phyloP scores from a whole-genome alignment of 2,797 vertebrate genomes.

The Picus viridis region DNA sequence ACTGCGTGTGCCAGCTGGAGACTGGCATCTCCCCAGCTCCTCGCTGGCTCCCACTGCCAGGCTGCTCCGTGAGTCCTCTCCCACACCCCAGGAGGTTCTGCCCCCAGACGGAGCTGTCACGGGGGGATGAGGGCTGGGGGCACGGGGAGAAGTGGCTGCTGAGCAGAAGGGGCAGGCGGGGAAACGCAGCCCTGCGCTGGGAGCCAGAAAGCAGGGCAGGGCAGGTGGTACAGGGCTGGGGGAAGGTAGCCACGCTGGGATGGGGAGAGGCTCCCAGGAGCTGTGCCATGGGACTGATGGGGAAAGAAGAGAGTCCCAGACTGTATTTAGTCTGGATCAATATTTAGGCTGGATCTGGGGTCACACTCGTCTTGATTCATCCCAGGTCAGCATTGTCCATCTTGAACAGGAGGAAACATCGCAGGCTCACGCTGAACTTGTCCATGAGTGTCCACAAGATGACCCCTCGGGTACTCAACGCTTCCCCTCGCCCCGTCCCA shows the following conservation, averaged over 20 bases:
- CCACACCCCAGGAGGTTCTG: fast-evolving
- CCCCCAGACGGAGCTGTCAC: not conserved
- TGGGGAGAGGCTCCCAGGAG: no score
- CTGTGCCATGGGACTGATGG: not conserved
- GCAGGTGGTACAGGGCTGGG: fast-evolving
- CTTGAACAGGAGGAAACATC: no score
- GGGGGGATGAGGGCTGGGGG: not conserved
- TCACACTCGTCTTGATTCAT: no score
- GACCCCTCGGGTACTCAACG: fast-evolving
- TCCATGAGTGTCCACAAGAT: no score
- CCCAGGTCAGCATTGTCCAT: no score
- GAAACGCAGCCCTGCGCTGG: not conserved
- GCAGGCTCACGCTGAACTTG: no score
- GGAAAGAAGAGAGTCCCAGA: fast-evolving
- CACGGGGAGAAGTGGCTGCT: not conserved
- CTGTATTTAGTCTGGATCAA: fast-evolving
- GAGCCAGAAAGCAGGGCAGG: not conserved
- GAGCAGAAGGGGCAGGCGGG: not conserved
- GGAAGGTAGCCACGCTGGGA: not conserved
- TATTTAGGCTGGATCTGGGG: not conserved
- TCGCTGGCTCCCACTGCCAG: fast-evolving
- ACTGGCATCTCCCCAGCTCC: not conserved
- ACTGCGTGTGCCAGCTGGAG: not conserved
- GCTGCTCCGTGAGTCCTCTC: not conserved
- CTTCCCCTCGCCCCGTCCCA: not conserved